A percentile compares a stretch with the other conserved stretches of the same genome.
These are phyloP conservation scores for Sebastes iracundus DNA, from an alignment of 2,797 vertebrate genomes.

Conservation along the genomic window DNA sequence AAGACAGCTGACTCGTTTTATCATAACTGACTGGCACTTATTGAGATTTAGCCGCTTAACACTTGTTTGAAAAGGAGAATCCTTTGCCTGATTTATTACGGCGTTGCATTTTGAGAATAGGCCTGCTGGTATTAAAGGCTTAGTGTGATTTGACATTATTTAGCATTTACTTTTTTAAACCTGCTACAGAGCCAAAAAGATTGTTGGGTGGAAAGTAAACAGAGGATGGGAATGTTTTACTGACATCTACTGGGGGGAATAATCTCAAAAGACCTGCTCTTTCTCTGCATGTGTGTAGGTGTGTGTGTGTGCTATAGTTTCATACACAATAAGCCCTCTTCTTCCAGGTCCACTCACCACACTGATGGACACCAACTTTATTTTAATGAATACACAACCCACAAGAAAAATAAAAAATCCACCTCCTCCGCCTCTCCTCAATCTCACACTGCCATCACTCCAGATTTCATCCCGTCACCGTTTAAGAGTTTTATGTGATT, in stretches of 20 bases:
- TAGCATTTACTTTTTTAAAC: conserved; percentile 11
- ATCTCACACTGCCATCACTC: conserved; percentile 28
- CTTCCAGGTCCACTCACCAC: conserved; percentile 2
- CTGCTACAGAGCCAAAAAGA: conserved; percentile 3
- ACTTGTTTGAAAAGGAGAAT: conserved; percentile 32
- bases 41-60: conserved; percentile 10
- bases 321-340: not conserved
- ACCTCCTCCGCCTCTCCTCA: not conserved
- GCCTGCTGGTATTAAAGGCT: conserved; percentile 31
- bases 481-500: conserved; percentile 25
- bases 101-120: not conserved
- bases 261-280: conserved; percentile 20
- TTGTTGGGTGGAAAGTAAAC: conserved; percentile 26
- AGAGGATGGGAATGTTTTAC: conserved; percentile 66
- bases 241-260: conserved; percentile 80
- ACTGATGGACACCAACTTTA: conserved; percentile 8
- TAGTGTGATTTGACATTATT: conserved; percentile 22
- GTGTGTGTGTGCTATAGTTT: not conserved
- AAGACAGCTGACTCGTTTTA: conserved; percentile 18
- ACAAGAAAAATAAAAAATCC: not conserved
- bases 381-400: conserved; percentile 31
- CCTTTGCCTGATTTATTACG: conserved; percentile 21
- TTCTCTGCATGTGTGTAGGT: not conserved
- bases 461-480: conserved; percentile 26
- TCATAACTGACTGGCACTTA: conserved; percentile 35